phyloP scores from a whole-genome alignment of 2,113 vertebrate genomes.

The Xenopus tropicalis region DNA sequence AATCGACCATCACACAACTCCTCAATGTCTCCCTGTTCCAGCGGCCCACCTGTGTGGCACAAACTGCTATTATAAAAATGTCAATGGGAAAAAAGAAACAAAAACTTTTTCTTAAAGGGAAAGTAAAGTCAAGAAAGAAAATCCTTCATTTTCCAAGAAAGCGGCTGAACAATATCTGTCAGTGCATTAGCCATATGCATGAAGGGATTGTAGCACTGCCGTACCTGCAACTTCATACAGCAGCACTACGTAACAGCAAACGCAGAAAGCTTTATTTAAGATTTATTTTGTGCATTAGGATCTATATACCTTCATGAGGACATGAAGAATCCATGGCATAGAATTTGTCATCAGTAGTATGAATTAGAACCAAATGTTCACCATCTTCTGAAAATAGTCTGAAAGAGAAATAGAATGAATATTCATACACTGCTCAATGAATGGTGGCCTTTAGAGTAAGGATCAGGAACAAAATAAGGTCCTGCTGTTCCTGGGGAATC shows the following conservation, averaged over 20 bases:
- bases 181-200: no score
- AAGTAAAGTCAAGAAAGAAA: not conserved
- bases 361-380: constrained; percentile 57
- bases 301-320: constrained; percentile 59
- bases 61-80: not conserved
- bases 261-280: no score
- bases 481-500: no score
- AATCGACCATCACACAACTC: constrained; percentile 58
- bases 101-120: constrained; percentile 8
- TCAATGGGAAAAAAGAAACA: not conserved
- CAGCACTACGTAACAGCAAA: no score
- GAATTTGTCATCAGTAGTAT: constrained; percentile 51
- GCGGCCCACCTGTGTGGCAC: constrained; percentile 52
- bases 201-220: no score
- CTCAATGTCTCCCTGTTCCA: constrained; percentile 63
- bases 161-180: no score
- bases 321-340: constrained; percentile 66
- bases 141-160: no score
- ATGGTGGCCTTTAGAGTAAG: no score
- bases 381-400: constrained; percentile 62
- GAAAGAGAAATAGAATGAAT: not conserved
- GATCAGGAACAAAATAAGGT: no score
- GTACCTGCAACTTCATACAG: no score
- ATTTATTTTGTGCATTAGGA: no score
- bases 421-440: no score